These are phyloP conservation scores for Denticeps clupeoides DNA, from an alignment of 2,797 vertebrate genomes.

Conservation along the genomic window DNA sequence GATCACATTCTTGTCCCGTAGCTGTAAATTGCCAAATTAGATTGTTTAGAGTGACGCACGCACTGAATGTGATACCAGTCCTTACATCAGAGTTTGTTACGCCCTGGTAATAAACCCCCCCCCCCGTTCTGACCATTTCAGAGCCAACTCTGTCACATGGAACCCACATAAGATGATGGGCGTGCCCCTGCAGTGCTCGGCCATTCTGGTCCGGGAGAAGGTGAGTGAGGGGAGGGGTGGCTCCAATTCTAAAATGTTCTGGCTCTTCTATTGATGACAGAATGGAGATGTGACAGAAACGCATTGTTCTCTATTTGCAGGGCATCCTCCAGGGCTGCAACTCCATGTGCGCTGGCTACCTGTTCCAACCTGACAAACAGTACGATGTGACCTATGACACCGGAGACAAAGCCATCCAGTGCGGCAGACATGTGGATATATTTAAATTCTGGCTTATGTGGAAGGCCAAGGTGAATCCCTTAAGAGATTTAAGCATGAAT, in stretches of 20 bases:
- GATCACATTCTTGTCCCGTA: too few species aligned
- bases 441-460: slow-evolving; percentile 99
- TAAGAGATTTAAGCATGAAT: slow-evolving; percentile 39
- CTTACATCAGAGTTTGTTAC: too few species aligned
- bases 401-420: slow-evolving; percentile 95
- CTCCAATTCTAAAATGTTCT: too few species aligned
- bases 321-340: slow-evolving; percentile 90
- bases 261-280: too few species aligned
- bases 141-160: slow-evolving; percentile 82
- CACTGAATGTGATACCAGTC: too few species aligned
- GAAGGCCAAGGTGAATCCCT: slow-evolving; percentile 85
- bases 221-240: too few species aligned
- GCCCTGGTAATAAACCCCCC: too few species aligned
- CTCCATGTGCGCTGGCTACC: slow-evolving; percentile 95
- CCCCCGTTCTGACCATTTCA: slow-evolving; percentile 28
- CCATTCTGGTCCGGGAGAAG: slow-evolving; percentile 94
- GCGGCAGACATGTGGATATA: slow-evolving; percentile 94
- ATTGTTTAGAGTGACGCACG: too few species aligned
- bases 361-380: slow-evolving; percentile 97
- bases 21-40: too few species aligned
- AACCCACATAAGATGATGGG: slow-evolving; percentile 99
- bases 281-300: too few species aligned
- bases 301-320: slow-evolving; percentile 49
- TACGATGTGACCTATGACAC: slow-evolving; percentile 95
- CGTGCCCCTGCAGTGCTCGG: slow-evolving; percentile 89